Conservation (phyloP, 2,797 vertebrate species). For the Arnoldichthys spilopterus region DNA sequence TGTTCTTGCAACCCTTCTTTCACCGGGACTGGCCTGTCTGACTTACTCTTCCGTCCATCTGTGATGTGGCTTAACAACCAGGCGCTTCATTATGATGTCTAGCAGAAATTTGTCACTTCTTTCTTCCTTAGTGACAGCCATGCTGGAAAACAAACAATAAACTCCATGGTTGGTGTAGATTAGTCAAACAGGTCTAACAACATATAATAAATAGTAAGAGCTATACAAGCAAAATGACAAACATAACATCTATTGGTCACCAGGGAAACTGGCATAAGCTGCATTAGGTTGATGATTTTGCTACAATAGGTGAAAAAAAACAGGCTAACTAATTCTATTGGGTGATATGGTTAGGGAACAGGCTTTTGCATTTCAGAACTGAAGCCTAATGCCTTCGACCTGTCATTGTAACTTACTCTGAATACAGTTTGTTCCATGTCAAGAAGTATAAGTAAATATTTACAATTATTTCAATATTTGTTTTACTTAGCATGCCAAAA, state of each 20-base stretch:
- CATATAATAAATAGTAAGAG: too few species aligned
- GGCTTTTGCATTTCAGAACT: background rate
- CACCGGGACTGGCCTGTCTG: background rate
- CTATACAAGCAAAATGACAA: too few species aligned
- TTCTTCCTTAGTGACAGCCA: background rate
- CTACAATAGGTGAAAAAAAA: background rate
- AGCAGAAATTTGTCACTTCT: background rate
- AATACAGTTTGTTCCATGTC: background rate
- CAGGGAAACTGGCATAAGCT: too few species aligned
- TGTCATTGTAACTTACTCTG: too few species aligned
- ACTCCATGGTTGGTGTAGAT: background rate
- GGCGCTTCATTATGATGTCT: background rate
- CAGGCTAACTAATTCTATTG: background rate
- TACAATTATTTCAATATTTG: background rate
- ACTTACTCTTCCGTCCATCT: conserved; percentile 21
- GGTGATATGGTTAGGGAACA: background rate
- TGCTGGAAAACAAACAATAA: conserved; percentile 2
- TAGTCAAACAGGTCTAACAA: too few species aligned
- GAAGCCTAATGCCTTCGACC: too few species aligned
- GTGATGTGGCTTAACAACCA: conserved; percentile 11
- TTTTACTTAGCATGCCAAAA: background rate
- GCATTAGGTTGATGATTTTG: background rate
- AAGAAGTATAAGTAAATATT: background rate
- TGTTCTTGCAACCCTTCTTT: conserved; percentile 9
- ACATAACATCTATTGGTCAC: too few species aligned